Evolutionary conservation across 1,140 invertebrate species (phyloP).

Genomic region (Drosophila ficusphila): DNA sequence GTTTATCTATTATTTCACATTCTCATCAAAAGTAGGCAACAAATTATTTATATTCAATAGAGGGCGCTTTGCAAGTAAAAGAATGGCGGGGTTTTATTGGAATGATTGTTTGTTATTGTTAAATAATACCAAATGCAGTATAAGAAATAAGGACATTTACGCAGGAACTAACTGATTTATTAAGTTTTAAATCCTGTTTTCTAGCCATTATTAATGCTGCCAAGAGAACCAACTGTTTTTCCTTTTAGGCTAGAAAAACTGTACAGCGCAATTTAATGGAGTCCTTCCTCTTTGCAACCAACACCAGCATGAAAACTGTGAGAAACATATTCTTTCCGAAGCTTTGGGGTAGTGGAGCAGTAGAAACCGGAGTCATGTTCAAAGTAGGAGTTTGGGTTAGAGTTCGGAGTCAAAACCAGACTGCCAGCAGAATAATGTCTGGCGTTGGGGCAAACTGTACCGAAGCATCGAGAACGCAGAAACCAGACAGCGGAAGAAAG

Average conservation of each 20-base stretch:
- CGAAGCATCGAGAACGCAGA: constrained; percentile 22
- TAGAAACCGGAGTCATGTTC: constrained; percentile 2
- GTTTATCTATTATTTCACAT: too few relatives aligned
- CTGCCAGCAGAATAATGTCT: constrained; percentile 23
- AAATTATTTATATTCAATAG: not conserved
- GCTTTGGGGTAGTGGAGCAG: constrained; percentile 79
- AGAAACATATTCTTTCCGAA: constrained; percentile 36
- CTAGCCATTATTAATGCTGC: too few relatives aligned
- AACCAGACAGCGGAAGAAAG: constrained; percentile 70
- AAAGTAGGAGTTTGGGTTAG: constrained; percentile 4
- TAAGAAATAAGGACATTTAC: too few relatives aligned
- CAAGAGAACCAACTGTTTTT: too few relatives aligned
- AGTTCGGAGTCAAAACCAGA: not conserved
- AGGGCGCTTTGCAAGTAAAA: too few relatives aligned
- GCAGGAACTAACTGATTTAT: too few relatives aligned
- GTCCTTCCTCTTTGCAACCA: constrained; percentile 1
- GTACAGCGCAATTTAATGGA: not conserved
- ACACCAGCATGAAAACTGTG: not conserved
- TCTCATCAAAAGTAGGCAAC: constrained; percentile 14
- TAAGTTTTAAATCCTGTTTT: too few relatives aligned
- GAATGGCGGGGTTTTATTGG: too few relatives aligned
- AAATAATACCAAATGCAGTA: too few relatives aligned
- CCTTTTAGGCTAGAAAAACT: not conserved
- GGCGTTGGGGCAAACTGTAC: constrained; percentile 63
- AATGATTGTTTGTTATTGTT: too few relatives aligned